Evolutionary conservation across 2,888 invertebrate genomes (phyloP).

Genomic region (Apantesis nais): DNA sequence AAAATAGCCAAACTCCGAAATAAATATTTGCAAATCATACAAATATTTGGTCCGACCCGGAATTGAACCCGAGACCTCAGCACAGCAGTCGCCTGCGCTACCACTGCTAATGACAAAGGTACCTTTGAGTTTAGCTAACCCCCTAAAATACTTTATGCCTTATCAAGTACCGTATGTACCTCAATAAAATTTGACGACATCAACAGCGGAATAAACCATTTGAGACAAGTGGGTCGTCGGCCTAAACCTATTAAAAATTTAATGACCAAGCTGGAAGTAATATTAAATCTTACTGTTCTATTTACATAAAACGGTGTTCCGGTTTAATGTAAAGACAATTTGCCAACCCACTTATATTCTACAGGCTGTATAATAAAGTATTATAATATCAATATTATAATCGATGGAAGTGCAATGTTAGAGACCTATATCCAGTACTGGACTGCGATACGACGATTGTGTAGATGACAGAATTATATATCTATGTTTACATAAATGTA

Average conservation of each 20-base stretch:
- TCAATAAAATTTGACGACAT: background rate
- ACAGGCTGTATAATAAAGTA: too few species aligned
- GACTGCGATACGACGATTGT: too few species aligned
- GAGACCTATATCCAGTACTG: too few species aligned
- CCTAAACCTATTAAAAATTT: background rate
- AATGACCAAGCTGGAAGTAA: background rate
- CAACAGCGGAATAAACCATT: background rate
- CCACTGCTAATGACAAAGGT: background rate
- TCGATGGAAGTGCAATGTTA: too few species aligned
- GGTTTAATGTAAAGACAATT: background rate
- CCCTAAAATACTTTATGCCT: background rate
- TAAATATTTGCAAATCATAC: too few species aligned
- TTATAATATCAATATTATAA: too few species aligned
- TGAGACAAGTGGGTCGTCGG: too few species aligned
- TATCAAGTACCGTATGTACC: background rate
- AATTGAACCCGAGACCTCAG: too few species aligned
- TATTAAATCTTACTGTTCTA: background rate
- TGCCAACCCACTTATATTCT: background rate
- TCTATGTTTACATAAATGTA: background rate
- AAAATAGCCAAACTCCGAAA: too few species aligned
- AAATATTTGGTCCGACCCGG: too few species aligned
- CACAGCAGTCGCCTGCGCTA: too few species aligned
- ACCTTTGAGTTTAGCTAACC: background rate
- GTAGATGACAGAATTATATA: background rate
- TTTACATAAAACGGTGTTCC: too few species aligned